Evolutionary conservation across 2,888 invertebrate species (phyloP).

Genomic region (Cephus pulcher): DNA sequence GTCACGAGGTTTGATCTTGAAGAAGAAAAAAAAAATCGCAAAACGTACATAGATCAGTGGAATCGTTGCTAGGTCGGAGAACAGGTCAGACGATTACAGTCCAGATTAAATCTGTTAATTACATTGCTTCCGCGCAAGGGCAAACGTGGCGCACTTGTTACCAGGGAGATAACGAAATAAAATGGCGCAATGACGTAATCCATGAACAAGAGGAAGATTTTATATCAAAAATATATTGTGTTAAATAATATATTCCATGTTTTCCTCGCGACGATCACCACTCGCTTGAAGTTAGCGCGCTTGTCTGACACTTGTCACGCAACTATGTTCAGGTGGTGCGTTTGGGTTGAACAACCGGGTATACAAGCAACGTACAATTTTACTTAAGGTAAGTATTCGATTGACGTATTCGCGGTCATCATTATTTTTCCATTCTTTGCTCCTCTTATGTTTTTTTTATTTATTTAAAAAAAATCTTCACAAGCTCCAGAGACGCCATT

Average conservation of each 20-base stretch:
- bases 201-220: background rate
- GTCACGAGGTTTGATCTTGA: constrained; percentile 9
- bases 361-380: too few relatives aligned
- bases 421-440: background rate
- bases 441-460: background rate
- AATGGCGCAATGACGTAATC: background rate
- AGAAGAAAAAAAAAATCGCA: background rate
- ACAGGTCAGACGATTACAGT: constrained; percentile 25
- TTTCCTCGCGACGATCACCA: too few relatives aligned
- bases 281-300: too few relatives aligned
- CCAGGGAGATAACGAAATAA: background rate
- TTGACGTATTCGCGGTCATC: background rate
- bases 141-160: background rate
- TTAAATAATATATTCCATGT: background rate
- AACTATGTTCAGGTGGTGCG: too few relatives aligned
- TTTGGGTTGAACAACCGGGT: too few relatives aligned
- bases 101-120: constrained; percentile 42
- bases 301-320: too few relatives aligned
- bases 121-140: constrained; percentile 27
- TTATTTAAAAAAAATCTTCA: too few relatives aligned
- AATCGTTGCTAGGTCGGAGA: constrained; percentile 52
- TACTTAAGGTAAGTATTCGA: background rate
- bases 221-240: background rate
- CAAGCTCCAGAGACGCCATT: background rate
- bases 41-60: constrained; percentile 34